Percentiles rank a stretch among this genome's conserved stretches.
These are phyloP conservation scores for Strigamia maritima DNA, from an alignment of 2,888 invertebrate species.

Conservation along the genomic window DNA sequence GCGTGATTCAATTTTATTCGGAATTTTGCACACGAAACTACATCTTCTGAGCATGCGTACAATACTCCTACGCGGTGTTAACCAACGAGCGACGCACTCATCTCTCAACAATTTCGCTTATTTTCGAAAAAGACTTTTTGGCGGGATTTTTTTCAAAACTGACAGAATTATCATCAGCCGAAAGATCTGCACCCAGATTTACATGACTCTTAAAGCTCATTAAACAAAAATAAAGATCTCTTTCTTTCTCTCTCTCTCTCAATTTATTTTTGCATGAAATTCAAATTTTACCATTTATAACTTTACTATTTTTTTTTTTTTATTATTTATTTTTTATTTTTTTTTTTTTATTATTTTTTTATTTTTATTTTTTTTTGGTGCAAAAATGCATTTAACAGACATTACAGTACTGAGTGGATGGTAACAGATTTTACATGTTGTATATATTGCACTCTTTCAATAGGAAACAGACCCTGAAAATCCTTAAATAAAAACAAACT, in stretches of 20 bases:
- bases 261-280: background rate
- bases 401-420: background rate
- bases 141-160: background rate
- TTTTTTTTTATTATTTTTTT: background rate
- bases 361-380: background rate
- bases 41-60: conserved; percentile 8
- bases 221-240: background rate
- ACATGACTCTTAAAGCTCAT: background rate
- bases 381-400: background rate
- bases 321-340: too few relatives aligned
- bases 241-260: background rate
- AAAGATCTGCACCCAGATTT: background rate
- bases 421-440: background rate
- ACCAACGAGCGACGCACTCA: background rate
- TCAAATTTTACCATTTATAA: too few relatives aligned
- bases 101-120: background rate
- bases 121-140: background rate
- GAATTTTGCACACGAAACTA: conserved; percentile 16
- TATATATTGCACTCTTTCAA: background rate
- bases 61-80: background rate
- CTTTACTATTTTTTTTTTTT: too few relatives aligned
- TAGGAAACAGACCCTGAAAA: conserved; percentile 8
- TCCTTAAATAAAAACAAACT: background rate
- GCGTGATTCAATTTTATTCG: background rate
- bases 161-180: background rate